Conservation (phyloP, 2,797 vertebrate species). For the Myoxocephalus aenaeus region DNA sequence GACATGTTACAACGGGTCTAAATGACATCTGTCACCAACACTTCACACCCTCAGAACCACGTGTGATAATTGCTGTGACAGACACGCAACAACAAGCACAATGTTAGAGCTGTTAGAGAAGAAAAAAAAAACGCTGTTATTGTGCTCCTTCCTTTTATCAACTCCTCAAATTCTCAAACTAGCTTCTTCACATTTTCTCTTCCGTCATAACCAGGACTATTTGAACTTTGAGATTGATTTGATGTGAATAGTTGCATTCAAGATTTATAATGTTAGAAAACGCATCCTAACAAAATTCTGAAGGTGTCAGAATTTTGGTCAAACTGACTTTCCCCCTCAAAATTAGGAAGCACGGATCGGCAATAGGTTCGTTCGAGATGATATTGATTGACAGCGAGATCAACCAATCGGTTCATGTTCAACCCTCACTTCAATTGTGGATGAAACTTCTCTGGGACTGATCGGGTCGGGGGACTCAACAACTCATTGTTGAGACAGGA, state of each 20-base stretch:
- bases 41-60: not conserved
- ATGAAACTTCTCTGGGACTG: not conserved
- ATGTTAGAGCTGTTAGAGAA: not conserved
- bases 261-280: not conserved
- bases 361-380: too few species aligned
- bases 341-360: not conserved
- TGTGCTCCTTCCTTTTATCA: not conserved
- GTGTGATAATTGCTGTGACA: not conserved
- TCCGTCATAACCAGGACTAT: not conserved
- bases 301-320: not conserved
- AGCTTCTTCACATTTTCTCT: not conserved
- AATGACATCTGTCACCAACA: slow-evolving; percentile 5
- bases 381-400: not conserved
- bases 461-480: not conserved
- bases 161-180: not conserved
- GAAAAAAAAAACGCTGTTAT: not conserved
- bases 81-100: not conserved
- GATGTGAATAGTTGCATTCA: not conserved
- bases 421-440: not conserved
- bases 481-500: slow-evolving; percentile 20
- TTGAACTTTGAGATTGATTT: not conserved
- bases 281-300: not conserved
- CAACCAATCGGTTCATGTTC: not conserved
- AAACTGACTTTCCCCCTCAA: not conserved
- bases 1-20: not conserved